Percentiles rank a stretch among this genome's conserved stretches.
These are phyloP conservation scores for Sinocyclocheilus anophthalmus DNA, from an alignment of 2,113 vertebrate genomes.

Conservation along the genomic window DNA sequence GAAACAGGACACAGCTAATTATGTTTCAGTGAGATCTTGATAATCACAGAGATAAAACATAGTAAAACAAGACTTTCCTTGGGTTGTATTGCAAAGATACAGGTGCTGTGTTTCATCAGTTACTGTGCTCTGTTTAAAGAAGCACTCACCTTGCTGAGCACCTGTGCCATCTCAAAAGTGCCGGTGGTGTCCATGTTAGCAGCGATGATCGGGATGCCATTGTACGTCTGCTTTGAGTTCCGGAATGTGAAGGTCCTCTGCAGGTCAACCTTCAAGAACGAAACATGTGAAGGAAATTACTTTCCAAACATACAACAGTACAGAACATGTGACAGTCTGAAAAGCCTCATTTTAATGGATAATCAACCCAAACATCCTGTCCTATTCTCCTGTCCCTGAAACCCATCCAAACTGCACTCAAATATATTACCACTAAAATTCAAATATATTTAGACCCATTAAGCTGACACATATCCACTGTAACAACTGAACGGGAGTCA, in stretches of 20 bases:
- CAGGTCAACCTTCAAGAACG: constrained; percentile 85
- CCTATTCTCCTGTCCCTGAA: background rate
- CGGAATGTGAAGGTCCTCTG: constrained; percentile 93
- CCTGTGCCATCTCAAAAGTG: constrained; percentile 94
- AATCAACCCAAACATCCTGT: background rate
- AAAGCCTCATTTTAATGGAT: constrained; percentile 1
- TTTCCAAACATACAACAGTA: constrained; percentile 5
- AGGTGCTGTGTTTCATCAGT: background rate
- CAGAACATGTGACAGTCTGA: background rate
- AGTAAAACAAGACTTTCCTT: constrained; percentile 18
- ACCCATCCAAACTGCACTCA: background rate
- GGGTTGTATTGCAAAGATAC: background rate
- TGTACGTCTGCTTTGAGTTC: constrained; percentile 96
- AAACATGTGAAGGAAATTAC: background rate
- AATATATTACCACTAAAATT: background rate
- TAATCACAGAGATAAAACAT: constrained; percentile 9
- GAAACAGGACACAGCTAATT: constrained; percentile 28
- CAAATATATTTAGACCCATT: background rate
- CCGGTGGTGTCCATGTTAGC: constrained; percentile 99
- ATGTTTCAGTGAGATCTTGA: constrained; percentile 27
- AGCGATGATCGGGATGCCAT: constrained; percentile 93
- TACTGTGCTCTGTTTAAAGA: constrained; percentile 9
- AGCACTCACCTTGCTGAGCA: constrained; percentile 87
- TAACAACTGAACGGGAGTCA: background rate
- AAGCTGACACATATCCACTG: background rate